Conservation (phyloP, 2,113 vertebrate genomes). For the Neotragus moschatus region DNA sequence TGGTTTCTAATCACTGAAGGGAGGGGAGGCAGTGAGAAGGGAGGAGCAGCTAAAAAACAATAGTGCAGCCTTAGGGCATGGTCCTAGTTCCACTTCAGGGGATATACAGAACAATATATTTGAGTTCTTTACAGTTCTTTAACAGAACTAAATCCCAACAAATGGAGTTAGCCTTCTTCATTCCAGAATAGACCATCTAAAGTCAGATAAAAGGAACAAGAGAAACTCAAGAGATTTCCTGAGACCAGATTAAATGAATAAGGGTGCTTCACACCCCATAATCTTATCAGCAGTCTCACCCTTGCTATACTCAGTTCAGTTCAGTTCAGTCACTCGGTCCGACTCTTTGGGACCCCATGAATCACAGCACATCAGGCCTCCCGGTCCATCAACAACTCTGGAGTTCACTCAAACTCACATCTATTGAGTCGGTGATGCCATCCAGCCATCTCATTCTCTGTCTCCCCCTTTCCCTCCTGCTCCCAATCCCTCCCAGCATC, state of each 20-base stretch:
- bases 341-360: no score
- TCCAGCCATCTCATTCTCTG: no score
- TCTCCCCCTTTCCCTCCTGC: no score
- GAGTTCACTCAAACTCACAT: no score
- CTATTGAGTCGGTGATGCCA: fast-evolving
- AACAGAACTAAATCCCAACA: not conserved
- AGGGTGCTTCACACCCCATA: not conserved
- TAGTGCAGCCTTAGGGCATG: not conserved
- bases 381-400: no score
- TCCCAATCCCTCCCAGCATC: no score
- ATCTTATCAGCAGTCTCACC: not conserved
- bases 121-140: not conserved
- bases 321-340: fast-evolving
- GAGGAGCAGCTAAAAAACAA: not conserved
- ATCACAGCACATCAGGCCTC: no score
- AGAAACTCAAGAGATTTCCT: not conserved
- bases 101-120: not conserved
- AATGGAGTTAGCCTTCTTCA: not conserved
- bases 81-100: not conserved
- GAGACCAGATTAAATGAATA: not conserved
- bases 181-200: not conserved
- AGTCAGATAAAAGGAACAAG: not conserved
- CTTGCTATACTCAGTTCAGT: not conserved
- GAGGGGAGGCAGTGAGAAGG: not conserved
- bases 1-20: not conserved